Evolutionary conservation across 2,888 invertebrate genomes (phyloP).

Genomic region (Malthinus seriepunctatus): DNA sequence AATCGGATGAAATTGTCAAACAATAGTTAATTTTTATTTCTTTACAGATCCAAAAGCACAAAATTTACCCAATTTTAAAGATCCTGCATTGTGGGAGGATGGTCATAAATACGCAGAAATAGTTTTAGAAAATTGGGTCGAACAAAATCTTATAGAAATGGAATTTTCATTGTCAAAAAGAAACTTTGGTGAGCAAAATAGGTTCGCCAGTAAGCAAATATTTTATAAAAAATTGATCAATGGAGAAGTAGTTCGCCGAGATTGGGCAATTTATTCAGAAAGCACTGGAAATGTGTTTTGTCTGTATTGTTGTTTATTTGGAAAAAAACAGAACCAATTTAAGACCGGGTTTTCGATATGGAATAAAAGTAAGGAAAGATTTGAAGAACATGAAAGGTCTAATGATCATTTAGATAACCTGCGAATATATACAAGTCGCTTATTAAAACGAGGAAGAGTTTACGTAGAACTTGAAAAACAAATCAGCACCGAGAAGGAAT

Average conservation of each 20-base stretch:
- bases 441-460: not conserved
- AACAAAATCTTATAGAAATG: not conserved
- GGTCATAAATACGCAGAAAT: not conserved
- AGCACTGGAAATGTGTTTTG: constrained; percentile 1
- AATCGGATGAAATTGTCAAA: not conserved
- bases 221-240: not conserved
- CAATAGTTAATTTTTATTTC: not conserved
- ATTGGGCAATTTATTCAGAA: not conserved
- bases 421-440: constrained; percentile 1
- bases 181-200: no score
- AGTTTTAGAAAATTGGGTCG: not conserved
- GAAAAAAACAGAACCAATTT: not conserved
- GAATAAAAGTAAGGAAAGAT: constrained; percentile 4
- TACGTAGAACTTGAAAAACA: constrained; percentile 6
- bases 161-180: not conserved
- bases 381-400: not conserved
- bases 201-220: constrained; percentile 1
- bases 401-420: constrained; percentile 3
- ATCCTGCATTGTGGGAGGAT: not conserved
- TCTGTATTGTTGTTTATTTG: not conserved
- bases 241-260: not conserved
- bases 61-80: not conserved
- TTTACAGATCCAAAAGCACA: not conserved
- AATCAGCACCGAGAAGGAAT: constrained; percentile 21
- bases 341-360: not conserved